Evolutionary conservation across 2,113 vertebrate genomes (phyloP), one percentile per base, ranked within the genome.

Genomic region (Pipa parva): DNA sequence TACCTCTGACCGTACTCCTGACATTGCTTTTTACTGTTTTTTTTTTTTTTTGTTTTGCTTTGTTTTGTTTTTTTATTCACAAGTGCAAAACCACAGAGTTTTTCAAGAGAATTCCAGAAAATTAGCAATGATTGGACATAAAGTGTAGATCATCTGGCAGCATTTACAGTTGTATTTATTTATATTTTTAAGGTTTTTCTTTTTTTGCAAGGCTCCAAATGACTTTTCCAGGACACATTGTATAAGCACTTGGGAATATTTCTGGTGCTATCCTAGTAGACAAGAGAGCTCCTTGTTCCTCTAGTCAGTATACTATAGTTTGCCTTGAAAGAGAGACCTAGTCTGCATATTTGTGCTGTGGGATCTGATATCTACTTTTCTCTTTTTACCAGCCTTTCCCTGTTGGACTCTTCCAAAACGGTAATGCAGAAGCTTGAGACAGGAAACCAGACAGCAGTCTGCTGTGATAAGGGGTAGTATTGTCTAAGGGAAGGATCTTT

Each of bases 391-490:
- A 72, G 76, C 33, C 48, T 31, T 42, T 36, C 58, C n/a, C 15
- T 6, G 13, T 65, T 65, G 57, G 61, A 84, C 87, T 81, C 79
- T 42, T 87, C 89, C 77, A 82, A 75, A 81, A 74, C 80, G 50
- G 73, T 72, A 76, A 68, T 55, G 71, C 8, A 80, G 64, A 80
- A 79, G 80, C 74, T 74, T 74, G 75, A 89, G 86, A 91, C 91
- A 92, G 92, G 92, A 97, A 95, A 85, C 87, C 87, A 77, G 82
- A 79, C 85, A 73, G 71, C 69, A 78, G 79, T 75, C 80, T 82
- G 77, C 75, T 39, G 66, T 73, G 81, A 88, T 88, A 89, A 87
- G 80, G 71, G 67, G 76, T 73, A 77, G 76, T 73, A 81, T 78
- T 88, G 87, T 88, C 74, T 83, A 72, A 74, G 76, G 72, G 80